Conservation (phyloP, 2,797 vertebrate species). For the Lophura swinhoii region DNA sequence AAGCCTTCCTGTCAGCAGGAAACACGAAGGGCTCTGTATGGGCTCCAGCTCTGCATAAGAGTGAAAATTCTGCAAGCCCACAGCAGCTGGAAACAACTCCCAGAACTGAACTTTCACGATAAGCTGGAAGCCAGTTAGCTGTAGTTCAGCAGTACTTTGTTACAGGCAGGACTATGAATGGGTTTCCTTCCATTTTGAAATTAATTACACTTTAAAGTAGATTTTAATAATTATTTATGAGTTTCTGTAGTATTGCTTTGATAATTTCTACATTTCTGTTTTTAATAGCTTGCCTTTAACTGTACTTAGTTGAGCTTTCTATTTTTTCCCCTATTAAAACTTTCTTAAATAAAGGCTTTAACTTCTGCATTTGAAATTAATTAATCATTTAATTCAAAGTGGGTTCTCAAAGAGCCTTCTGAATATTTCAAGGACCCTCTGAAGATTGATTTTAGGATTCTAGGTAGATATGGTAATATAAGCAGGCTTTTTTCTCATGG, state of each 20-base stretch:
- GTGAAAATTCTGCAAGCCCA: background rate
- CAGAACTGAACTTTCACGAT: background rate
- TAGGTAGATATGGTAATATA: accelerated
- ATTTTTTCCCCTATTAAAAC: background rate
- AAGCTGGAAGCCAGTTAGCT: background rate
- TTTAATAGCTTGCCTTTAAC: background rate
- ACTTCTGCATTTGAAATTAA: background rate
- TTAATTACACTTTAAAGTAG: accelerated
- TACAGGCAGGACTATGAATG: background rate
- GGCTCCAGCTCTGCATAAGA: background rate
- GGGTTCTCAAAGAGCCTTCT: background rate
- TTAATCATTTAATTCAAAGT: background rate
- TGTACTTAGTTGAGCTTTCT: background rate
- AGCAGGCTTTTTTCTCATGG: background rate
- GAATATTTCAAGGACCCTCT: background rate
- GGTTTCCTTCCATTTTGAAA: background rate
- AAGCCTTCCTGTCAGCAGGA: background rate
- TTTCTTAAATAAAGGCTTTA: background rate
- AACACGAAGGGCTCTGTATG: accelerated
- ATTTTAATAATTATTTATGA: background rate
- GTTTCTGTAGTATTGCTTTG: background rate
- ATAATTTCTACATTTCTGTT: background rate
- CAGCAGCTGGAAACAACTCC: background rate
- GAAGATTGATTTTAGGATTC: background rate
- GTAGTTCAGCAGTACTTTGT: background rate